phyloP scores from a whole-genome alignment of 2,113 vertebrate species.

The Hydrolagus affinis region DNA sequence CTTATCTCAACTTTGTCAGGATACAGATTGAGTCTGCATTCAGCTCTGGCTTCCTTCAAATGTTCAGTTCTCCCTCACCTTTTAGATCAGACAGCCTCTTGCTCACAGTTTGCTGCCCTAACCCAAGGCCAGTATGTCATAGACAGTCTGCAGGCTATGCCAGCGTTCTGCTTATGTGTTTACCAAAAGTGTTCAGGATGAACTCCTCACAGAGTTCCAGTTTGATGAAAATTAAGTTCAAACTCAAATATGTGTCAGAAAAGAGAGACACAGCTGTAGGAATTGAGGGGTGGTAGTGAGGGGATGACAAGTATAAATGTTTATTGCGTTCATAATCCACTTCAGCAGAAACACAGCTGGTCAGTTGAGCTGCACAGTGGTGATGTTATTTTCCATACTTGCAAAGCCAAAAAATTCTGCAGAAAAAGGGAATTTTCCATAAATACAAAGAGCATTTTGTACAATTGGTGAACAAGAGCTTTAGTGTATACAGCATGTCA shows the following conservation, averaged over 20 bases:
- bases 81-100: slow-evolving; percentile 37
- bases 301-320: background rate
- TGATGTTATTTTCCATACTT: background rate
- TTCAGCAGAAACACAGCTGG: background rate
- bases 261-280: background rate
- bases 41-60: slow-evolving; percentile 42
- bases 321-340: background rate
- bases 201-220: slow-evolving; percentile 38
- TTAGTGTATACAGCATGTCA: background rate
- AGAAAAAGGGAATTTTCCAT: slow-evolving; percentile 6
- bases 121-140: slow-evolving; percentile 27
- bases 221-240: slow-evolving; percentile 39
- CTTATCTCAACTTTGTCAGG: slow-evolving; percentile 31
- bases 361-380: background rate
- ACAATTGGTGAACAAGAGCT: background rate
- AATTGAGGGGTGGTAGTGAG: background rate
- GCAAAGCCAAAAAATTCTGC: background rate
- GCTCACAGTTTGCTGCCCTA: slow-evolving; percentile 28
- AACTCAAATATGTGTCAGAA: background rate
- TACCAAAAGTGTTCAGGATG: slow-evolving; percentile 36
- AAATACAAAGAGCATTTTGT: slow-evolving; percentile 19
- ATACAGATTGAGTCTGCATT: slow-evolving; percentile 33
- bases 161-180: slow-evolving; percentile 35
- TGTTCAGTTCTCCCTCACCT: slow-evolving; percentile 45
- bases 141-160: slow-evolving; percentile 1